Evolutionary conservation across 2,113 vertebrate genomes (phyloP), one percentile per base, ranked within the genome.

Genomic region (Tetraodon nigroviridis): DNA sequence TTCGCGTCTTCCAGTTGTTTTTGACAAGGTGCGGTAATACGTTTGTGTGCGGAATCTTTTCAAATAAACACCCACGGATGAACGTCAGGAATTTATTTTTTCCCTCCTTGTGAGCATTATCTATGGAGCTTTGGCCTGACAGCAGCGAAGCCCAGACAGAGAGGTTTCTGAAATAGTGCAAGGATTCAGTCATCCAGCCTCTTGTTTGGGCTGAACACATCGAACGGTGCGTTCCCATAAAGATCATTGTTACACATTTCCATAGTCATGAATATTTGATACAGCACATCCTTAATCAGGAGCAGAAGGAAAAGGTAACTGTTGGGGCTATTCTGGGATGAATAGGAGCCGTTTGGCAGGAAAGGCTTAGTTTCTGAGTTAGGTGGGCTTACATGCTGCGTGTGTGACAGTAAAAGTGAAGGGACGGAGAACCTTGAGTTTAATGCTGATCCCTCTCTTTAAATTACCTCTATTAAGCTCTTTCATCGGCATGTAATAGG

Each of bases 401-500:
- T 37, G 17, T 58, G 21, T 54, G 73, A 44, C 54, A 52, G 73
- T 61, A 76, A 69, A 79, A 57, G 57, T 75, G 55, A 59, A 66
- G 57, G 49, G 63, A 64, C 53, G 18, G 53, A 66, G 47, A 60
- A 51, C 45, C 77, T 78, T 77, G 58, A 68, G 70, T 73, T 73
- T 58, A 63, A 15, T 64, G 13, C 54, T 29, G 70, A 69, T 66
- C 58, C 44, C 73, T 58, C 45, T 48, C 55, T 89, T 90, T 86
- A 76, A 86, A 84, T 81, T 81, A 27, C 71, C 89, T 85, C 78
- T 85, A 71, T 87, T 86, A 87, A 84, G 74, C 85, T 78, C 82
- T 90, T 90, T 90, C 86, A 90, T 88, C 73, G 68, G 72, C 80
- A 65, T 82, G 82, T 90, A 87, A 90, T 89, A 85, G 60, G 46